These are phyloP conservation scores for Phoenicopterus ruber DNA, from an alignment of 2,113 vertebrate species.

Conservation along the genomic window DNA sequence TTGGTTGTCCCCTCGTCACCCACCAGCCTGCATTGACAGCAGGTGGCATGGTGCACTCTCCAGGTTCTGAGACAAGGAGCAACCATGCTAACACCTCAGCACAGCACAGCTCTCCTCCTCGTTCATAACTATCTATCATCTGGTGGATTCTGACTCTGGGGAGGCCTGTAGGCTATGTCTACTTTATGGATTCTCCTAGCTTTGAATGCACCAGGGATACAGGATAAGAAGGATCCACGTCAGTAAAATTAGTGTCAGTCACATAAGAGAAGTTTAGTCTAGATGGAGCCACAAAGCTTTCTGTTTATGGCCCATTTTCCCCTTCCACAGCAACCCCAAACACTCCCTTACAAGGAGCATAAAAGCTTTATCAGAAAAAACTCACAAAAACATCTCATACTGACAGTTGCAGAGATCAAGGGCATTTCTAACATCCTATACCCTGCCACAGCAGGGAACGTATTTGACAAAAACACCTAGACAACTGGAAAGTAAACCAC, in stretches of 20 bases:
- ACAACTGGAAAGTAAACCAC: neutral
- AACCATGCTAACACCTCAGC: neutral
- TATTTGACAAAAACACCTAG: neutral
- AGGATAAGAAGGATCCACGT: rapidly evolving
- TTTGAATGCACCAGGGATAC: neutral
- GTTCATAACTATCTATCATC: neutral
- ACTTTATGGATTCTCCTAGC: neutral
- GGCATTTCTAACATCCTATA: neutral
- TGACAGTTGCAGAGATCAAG: neutral
- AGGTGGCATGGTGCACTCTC: neutral
- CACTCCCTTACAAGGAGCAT: neutral
- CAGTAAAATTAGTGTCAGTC: neutral
- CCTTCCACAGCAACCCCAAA: neutral
- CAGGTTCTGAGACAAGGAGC: neutral
- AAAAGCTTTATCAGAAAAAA: neutral
- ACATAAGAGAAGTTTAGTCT: neutral
- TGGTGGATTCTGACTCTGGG: neutral
- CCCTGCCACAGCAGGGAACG: neutral
- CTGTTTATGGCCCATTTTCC: neutral
- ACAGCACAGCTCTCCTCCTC: neutral
- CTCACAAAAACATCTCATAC: neutral
- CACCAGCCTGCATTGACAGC: neutral
- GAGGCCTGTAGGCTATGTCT: neutral
- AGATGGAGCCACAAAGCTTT: neutral
- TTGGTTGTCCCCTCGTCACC: neutral